Evolutionary conservation across 2,113 vertebrate genomes (phyloP).

Genomic region (Poicephalus meyeri): DNA sequence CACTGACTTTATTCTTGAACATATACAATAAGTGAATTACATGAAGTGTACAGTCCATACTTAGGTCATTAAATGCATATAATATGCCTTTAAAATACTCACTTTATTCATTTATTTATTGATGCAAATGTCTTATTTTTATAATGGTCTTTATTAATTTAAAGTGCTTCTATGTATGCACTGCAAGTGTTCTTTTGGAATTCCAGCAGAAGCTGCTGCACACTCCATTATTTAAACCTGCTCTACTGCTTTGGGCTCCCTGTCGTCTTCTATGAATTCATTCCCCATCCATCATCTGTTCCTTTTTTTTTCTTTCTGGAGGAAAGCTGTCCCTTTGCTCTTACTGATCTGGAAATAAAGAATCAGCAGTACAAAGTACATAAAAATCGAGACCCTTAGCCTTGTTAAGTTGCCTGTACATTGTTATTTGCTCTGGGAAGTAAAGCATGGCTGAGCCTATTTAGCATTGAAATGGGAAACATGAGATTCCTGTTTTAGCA

Average conservation of each 20-base stretch:
- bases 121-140: slow-evolving; percentile 25
- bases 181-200: neutral
- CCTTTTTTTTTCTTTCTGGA: neutral
- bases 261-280: neutral
- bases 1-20: neutral
- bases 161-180: neutral
- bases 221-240: slow-evolving; percentile 41
- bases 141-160: slow-evolving; percentile 5
- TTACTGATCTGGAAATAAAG: neutral
- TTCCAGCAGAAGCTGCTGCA: neutral
- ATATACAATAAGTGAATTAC: neutral
- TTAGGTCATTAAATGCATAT: neutral
- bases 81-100: neutral
- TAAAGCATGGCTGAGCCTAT: neutral
- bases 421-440: neutral
- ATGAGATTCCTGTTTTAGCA: neutral
- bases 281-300: neutral
- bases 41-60: neutral
- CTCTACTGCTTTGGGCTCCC: neutral
- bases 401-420: neutral
- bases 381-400: neutral
- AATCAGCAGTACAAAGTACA: neutral
- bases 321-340: neutral
- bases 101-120: slow-evolving; percentile 29
- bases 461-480: neutral